Evolutionary conservation across 2,797 vertebrate genomes (phyloP), one percentile per base, ranked within the genome.

Genomic region (Lagocephalus sceleratus): DNA sequence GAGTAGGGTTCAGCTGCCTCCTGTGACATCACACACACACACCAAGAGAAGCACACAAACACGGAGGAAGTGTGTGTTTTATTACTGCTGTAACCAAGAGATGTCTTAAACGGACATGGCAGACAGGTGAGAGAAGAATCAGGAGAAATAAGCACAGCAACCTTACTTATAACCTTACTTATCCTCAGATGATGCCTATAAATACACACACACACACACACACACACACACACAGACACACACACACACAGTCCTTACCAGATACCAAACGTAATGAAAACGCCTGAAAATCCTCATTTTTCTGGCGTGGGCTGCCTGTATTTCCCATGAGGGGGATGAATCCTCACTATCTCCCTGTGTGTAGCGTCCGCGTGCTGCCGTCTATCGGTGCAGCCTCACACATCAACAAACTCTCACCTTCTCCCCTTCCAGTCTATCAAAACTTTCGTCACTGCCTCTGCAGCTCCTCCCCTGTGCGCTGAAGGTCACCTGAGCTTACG

Each of bases 181-280:
- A 35, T 35, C 32, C 32, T 3, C 29, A 35, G 32, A 35, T 14
- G 32, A 35, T 3, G 8, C 8, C 47, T 67, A 63, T 42, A 47
- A 66, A 75, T 44, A 66, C 53, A 47, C n/a, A 43, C 5, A 9
- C 32, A 17, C 20, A 77, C 45, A 60, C 12, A 48, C 20, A 63
- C 58, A 42, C 19, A 32, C 20, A 43, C 21, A 2, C 48, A 56
- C 51, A 57, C 53, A 56, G 51, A 57, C 56, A 65, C 9, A 20
- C 46, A 71, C 47, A 62, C 54, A 79, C 35, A 61, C 47, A 52
- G 2, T 7, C 20, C n/a, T 88, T 75, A 88, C 86, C 87, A 88
- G 86, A 81, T 94, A 90, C 92, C 93, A 95, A 51, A 94, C 92
- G 63, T 94, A 94, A 85, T 92, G 91, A 79, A 95, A 94, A 45